Evolutionary conservation across 2,113 vertebrate species (phyloP).

Genomic region (Macquaria australasica): DNA sequence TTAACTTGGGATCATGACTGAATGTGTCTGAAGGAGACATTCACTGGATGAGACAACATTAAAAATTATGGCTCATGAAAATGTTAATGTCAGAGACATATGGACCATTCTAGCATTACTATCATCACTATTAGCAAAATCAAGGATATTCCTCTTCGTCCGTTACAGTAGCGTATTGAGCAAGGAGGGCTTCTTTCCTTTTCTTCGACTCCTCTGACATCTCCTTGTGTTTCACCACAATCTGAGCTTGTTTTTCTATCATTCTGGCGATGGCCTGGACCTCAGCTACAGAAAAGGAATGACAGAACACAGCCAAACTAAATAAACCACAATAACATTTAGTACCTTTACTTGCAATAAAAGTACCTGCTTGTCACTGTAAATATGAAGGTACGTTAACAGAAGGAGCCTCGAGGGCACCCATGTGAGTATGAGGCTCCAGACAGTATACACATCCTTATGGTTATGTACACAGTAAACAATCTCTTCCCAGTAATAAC

Average conservation of each 20-base stretch:
- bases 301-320: background rate
- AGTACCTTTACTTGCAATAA: background rate
- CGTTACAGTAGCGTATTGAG: constrained; percentile 94
- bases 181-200: constrained; percentile 93
- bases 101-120: background rate
- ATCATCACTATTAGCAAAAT: background rate
- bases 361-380: background rate
- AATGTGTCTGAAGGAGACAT: background rate
- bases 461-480: constrained; percentile 13
- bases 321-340: background rate
- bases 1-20: background rate
- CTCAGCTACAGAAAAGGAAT: constrained; percentile 84
- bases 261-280: constrained; percentile 93
- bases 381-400: background rate
- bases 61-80: background rate
- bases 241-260: constrained; percentile 98
- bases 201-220: constrained; percentile 90
- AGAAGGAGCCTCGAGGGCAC: background rate
- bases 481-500: constrained; percentile 5
- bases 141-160: constrained; percentile 99
- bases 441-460: background rate
- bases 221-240: constrained; percentile 93
- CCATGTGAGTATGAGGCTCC: background rate
- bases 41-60: background rate
- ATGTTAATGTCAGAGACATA: background rate